phyloP scores from a whole-genome alignment of 1,140 invertebrate genomes.

The Ceratitis capitata region DNA sequence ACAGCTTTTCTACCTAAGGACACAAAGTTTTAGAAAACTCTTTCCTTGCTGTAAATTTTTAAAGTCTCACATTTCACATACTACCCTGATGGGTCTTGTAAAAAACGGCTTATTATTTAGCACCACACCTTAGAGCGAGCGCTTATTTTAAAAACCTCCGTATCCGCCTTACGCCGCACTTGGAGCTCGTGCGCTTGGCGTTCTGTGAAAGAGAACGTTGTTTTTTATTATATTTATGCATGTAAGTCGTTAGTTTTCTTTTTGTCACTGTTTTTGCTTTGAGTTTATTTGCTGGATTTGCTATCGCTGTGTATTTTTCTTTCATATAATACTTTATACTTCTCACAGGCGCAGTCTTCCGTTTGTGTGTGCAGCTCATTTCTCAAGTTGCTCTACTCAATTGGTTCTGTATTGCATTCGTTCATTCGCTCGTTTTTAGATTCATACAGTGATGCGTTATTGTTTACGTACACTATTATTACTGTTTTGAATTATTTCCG shows the following conservation, averaged over 20 bases:
- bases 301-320: conserved; percentile 17
- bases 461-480: no score
- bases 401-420: background rate
- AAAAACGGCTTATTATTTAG: no score
- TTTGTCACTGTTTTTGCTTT: background rate
- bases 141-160: background rate
- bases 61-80: background rate
- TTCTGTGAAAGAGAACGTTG: background rate
- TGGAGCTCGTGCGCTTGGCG: background rate
- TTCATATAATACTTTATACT: background rate
- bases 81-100: background rate
- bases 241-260: background rate
- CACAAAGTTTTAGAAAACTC: background rate
- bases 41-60: background rate
- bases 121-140: background rate
- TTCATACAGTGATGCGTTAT: background rate
- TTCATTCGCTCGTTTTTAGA: background rate
- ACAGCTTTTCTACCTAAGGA: background rate
- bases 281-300: conserved; percentile 9
- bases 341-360: background rate
- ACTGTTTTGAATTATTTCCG: no score
- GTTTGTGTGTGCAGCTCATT: background rate
- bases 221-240: background rate
- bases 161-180: background rate
- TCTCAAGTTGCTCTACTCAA: background rate